These are phyloP conservation scores for Callopanchax toddi DNA, from an alignment of 2,113 vertebrate species.

Conservation along the genomic window DNA sequence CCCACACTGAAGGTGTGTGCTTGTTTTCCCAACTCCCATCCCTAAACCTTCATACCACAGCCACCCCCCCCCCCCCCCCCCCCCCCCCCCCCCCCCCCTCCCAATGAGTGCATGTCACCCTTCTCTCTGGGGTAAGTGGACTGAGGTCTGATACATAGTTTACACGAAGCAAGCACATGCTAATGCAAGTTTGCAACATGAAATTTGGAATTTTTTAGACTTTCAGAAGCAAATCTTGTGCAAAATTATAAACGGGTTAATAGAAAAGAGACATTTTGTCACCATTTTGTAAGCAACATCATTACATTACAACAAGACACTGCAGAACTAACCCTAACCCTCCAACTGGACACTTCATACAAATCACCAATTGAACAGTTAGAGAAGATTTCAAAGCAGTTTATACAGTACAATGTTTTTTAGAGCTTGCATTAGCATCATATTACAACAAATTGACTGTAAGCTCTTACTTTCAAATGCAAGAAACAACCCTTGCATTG, in stretches of 20 bases:
- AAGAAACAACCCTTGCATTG: constrained; percentile 57
- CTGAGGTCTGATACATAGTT: constrained; percentile 44
- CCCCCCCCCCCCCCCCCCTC: not conserved
- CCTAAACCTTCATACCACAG: constrained; percentile 47
- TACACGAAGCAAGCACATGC: constrained; percentile 57
- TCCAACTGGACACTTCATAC: not conserved
- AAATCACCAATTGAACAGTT: not conserved
- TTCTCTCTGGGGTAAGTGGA: constrained; percentile 53
- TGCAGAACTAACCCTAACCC: too few relatives aligned
- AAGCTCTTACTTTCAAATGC: constrained; percentile 51
- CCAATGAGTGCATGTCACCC: constrained; percentile 65
- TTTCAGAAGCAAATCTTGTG: not conserved
- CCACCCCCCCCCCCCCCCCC: constrained; percentile 11
- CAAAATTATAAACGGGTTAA: not conserved
- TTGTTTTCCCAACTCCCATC: constrained; percentile 61
- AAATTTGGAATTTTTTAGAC: not conserved
- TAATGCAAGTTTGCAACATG: constrained; percentile 62
- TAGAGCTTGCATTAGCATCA: constrained; percentile 71
- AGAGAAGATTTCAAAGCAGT: not conserved
- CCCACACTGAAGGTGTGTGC: constrained; percentile 95
- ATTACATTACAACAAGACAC: too few relatives aligned
- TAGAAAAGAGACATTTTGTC: too few relatives aligned
- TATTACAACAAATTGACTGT: constrained; percentile 22
- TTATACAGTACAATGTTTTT: not conserved
- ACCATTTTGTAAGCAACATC: too few relatives aligned